Evolutionary conservation across 1,140 invertebrate genomes (phyloP), one percentile per base, ranked within the genome.

Genomic region (Saccostrea cuccullata): DNA sequence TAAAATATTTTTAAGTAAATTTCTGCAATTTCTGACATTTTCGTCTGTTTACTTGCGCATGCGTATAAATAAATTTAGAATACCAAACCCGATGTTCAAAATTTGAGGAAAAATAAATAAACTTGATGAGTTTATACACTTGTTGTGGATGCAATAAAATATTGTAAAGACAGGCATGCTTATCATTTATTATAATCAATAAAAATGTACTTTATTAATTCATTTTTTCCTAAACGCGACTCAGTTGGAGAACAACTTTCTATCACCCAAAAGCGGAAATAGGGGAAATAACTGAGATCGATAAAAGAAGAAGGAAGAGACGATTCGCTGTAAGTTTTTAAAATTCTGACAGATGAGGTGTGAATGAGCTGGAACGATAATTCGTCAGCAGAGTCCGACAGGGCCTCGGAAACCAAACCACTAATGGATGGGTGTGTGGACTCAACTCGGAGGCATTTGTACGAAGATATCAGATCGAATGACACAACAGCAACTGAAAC

Each of bases 31-130:
- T 86, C 70, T 70, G 85, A 70, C 85, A 86, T 86, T 64, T 64
- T 70, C 60, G 60, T 86, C 60, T 86, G 85, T 86, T 86, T 86
- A 86, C 85, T 86, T 86, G 85, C 85, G 85, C 85, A 86, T 86
- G 85, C 85, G 85, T 70, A 70, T 36, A 55, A 60, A 86, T 70
- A 70, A 86, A 86, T 26, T 70, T 30, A 36, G 70, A 36, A 77
- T 30, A 36, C 30, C 30, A 36, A 77, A 36, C 70, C 70, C 70
- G 70, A 77, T 77, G 13, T 64, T 6, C 17, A 64, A 64, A 64
- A 60, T 13, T 13, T 13, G 20, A 60, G 13, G 20, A 13, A 60
- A 60, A 60, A 17, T 13, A 60, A 60, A 60, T 60, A 13, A 20
- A 20, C 5, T 60, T 17, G 20, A 4, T 60, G 58, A 60, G 58